Evolutionary conservation across 2,797 vertebrate genomes (phyloP), one percentile per base, ranked within the genome.

Genomic region (Scolopax rusticola): DNA sequence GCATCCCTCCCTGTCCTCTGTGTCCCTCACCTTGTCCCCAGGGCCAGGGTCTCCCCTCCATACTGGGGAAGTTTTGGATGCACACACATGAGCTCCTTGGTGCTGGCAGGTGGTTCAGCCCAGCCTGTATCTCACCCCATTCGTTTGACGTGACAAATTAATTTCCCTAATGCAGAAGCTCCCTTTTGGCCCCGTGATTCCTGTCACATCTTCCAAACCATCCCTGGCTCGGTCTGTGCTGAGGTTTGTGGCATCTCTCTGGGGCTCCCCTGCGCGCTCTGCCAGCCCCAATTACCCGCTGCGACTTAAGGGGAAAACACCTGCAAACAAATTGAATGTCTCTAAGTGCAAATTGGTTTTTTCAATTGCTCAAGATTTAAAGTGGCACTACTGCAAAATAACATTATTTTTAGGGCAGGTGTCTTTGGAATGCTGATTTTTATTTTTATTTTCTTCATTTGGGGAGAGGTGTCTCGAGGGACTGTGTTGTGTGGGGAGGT

Each of bases 331-430:
- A 97, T 93, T 75, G 95, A 84, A 96, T 85, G 88, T 38, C 96
- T 95, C 90, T 41, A 84, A 97, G 95, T 89, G 93, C 94, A 97
- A 97, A 97, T 96, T 96, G 93, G 82, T 93, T 97, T 97, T 95
- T 95, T 93, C 93, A 90, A n/a, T 95, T 67, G 94, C 91, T 96
- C 0, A 17, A 93, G 95, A 94, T 95, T 96, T 97, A 93, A 97
- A 97, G 94, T 96, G 93, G 90, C 93, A 87, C 78, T 91, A 71
- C 80, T 38, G 87, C 87, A 91, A 86, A 95, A 93, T 51, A 93
- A 92, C 75, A 9, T 95, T 95, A 50, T 89, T 95, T 81, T 93
- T 90, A 80, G 65, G 80, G 67, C 74, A 6, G 5, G 14, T 65
- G 71, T 60, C 84, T 74, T 85, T 84, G 18, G 91, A 95, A 95